phyloP scores from a whole-genome alignment of 2,113 vertebrate species.

The Etheostoma cragini region DNA sequence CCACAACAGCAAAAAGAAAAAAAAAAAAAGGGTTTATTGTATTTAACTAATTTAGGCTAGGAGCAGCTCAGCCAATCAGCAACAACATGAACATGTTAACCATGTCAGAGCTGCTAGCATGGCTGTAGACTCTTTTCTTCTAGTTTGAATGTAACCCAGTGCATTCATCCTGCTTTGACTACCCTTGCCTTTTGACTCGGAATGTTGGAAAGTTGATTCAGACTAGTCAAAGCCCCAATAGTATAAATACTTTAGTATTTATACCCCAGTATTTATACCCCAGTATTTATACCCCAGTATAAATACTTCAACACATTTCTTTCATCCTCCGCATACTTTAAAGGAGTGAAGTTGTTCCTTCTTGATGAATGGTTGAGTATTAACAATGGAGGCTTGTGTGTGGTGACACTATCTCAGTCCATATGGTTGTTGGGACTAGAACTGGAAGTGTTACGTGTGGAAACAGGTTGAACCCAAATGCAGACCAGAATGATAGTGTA shows the following conservation, averaged over 20 bases:
- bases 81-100: background rate
- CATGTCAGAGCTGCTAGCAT: background rate
- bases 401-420: no score
- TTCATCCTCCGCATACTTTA: background rate
- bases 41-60: no score
- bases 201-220: background rate
- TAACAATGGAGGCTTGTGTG: background rate
- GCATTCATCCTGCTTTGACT: background rate
- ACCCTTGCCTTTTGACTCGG: background rate
- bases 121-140: background rate
- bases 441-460: no score
- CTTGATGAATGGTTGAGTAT: background rate
- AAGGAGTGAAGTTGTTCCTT: background rate
- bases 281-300: no score
- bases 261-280: no score
- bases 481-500: no score
- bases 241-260: no score
- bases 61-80: no score
- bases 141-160: background rate
- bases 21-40: no score
- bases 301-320: background rate
- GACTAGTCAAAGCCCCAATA: background rate
- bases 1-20: no score
- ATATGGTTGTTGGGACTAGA: no score
- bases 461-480: no score